Percentiles rank a stretch among this genome's conserved stretches.
Conservation (phyloP, 2,888 invertebrate species). For the Nycteola revayana region DNA sequence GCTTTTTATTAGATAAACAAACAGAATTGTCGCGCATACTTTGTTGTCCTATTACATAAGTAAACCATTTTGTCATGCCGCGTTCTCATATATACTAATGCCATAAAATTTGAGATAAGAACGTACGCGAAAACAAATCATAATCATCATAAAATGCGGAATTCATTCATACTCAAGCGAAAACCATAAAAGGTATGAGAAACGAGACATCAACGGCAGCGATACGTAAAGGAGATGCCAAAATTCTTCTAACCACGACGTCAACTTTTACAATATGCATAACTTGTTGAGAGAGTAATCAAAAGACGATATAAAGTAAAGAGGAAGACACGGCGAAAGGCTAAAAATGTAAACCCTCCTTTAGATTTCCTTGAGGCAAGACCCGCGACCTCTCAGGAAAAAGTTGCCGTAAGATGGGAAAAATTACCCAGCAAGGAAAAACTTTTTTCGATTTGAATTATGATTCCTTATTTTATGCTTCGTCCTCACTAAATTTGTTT, state of each 20-base stretch:
- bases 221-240: conserved; percentile 61
- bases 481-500: conserved; percentile 68
- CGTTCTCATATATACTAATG: too few relatives aligned
- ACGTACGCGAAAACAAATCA: conserved; percentile 40
- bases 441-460: conserved; percentile 82
- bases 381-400: conserved; percentile 70
- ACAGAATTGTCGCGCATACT: too few relatives aligned
- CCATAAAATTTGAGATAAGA: conserved; percentile 23
- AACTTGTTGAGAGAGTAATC: conserved; percentile 82
- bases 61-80: too few relatives aligned
- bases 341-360: conserved; percentile 80
- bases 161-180: conserved; percentile 65
- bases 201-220: conserved; percentile 62
- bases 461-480: conserved; percentile 80
- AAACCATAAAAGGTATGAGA: conserved; percentile 64
- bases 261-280: conserved; percentile 78
- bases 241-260: conserved; percentile 63
- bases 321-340: conserved; percentile 78
- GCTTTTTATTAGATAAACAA: too few relatives aligned
- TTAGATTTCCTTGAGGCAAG: conserved; percentile 72
- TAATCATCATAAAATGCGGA: conserved; percentile 54
- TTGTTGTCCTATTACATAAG: too few relatives aligned
- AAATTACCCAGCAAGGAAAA: conserved; percentile 74
- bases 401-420: conserved; percentile 79
- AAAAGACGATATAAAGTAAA: conserved; percentile 81